Conservation (phyloP, 2,888 invertebrate genomes). For the Chironomus riparius region DNA sequence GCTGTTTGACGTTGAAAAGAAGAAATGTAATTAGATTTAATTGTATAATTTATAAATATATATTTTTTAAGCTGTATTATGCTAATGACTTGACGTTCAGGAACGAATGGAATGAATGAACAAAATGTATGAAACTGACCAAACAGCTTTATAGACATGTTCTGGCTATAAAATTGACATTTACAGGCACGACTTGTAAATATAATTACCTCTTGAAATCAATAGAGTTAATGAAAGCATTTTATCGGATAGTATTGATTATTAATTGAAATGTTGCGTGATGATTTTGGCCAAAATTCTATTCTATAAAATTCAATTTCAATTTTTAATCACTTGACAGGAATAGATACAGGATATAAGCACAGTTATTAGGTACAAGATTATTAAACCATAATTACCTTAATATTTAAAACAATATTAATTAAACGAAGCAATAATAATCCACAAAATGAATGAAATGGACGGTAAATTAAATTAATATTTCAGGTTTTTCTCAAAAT, state of each 20-base stretch:
- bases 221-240: conserved; percentile 13
- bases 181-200: not conserved
- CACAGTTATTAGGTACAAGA: no score
- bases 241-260: not conserved
- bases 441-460: no score
- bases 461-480: no score
- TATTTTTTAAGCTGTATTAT: not conserved
- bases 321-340: no score
- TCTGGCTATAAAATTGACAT: not conserved
- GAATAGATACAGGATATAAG: no score
- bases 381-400: no score
- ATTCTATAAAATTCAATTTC: no score
- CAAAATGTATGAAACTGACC: not conserved
- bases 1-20: not conserved
- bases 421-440: no score
- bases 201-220: conserved; percentile 13
- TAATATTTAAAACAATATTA: no score
- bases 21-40: not conserved
- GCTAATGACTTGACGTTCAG: not conserved
- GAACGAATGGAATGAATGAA: not conserved
- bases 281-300: not conserved
- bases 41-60: not conserved
- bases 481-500: no score
- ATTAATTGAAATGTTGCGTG: conserved; percentile 17
- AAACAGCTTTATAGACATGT: not conserved